phyloP scores from a whole-genome alignment of 2,113 vertebrate species.

The Cyprinodon brontotheroides region DNA sequence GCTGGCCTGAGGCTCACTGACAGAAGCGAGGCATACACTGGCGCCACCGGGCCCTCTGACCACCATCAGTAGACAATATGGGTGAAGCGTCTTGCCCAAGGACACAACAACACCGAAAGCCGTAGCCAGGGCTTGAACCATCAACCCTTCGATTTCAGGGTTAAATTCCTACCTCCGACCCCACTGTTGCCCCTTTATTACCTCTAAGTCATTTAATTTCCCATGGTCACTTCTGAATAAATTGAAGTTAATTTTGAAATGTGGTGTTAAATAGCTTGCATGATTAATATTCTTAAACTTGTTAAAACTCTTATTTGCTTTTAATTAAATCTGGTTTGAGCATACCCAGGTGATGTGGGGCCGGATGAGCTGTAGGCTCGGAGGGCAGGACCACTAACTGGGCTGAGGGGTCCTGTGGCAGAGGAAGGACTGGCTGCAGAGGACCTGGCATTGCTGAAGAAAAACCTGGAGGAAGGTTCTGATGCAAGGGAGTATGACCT shows the following conservation, averaged over 20 bases:
- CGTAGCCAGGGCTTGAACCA: too few species aligned
- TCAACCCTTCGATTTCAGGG: too few species aligned
- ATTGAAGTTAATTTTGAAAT: neutral
- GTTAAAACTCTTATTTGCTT: neutral
- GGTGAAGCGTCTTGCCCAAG: too few species aligned
- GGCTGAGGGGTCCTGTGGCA: conserved; percentile 89
- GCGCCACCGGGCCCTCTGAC: too few species aligned
- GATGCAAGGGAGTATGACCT: conserved; percentile 91
- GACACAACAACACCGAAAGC: too few species aligned
- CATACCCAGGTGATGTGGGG: conserved; percentile 89
- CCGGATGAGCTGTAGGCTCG: conserved; percentile 85
- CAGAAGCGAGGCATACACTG: too few species aligned
- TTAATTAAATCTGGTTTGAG: neutral
- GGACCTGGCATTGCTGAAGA: conserved; percentile 90
- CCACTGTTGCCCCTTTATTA: too few species aligned
- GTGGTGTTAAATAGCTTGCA: neutral
- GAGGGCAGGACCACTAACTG: conserved; percentile 93
- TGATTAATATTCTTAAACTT: neutral
- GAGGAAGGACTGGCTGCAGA: conserved; percentile 91
- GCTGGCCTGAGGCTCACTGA: too few species aligned
- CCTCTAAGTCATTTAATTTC: neutral
- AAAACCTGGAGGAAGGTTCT: conserved; percentile 94
- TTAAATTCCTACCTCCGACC: too few species aligned
- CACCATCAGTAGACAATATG: too few species aligned
- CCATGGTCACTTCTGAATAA: neutral